phyloP scores from a whole-genome alignment of 2,888 invertebrate species.

The Teleogryllus oceanicus region DNA sequence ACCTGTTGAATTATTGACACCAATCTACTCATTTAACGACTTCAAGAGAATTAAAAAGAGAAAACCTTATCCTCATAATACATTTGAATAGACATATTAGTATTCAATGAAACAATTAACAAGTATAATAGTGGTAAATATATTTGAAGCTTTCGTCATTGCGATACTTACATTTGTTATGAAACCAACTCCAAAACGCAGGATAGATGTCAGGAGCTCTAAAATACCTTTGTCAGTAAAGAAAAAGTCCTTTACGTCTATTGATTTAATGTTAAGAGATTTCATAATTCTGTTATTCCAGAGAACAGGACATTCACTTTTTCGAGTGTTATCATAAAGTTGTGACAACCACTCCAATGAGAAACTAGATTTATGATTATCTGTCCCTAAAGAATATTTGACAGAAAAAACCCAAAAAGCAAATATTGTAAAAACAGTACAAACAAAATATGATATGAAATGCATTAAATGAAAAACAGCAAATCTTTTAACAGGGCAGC shows the following conservation, averaged over 20 bases:
- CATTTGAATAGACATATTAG: too few relatives aligned
- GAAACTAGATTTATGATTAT: constrained; percentile 56
- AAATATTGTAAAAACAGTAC: constrained; percentile 25
- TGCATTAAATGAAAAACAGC: too few relatives aligned
- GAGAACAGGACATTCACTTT: constrained; percentile 39
- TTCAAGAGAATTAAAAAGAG: constrained; percentile 27
- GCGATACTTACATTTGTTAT: constrained; percentile 29
- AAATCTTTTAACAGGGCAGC: too few relatives aligned
- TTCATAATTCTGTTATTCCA: constrained; percentile 53
- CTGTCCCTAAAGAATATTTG: constrained; percentile 52
- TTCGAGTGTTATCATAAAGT: background rate
- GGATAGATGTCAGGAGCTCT: constrained; percentile 52
- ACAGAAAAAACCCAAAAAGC: constrained; percentile 26
- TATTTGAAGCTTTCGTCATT: too few relatives aligned
- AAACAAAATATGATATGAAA: too few relatives aligned
- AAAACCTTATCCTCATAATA: too few relatives aligned
- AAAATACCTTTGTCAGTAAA: constrained; percentile 49
- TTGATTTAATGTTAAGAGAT: constrained; percentile 41
- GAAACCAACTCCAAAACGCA: constrained; percentile 53
- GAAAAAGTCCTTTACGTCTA: constrained; percentile 48
- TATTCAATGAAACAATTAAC: too few relatives aligned
- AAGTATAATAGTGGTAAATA: too few relatives aligned
- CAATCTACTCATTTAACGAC: constrained; percentile 36
- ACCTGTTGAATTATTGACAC: constrained; percentile 46
- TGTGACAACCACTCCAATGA: constrained; percentile 50